Conservation (phyloP, 2,113 vertebrate genomes). For the Cynoglossus semilaevis region DNA sequence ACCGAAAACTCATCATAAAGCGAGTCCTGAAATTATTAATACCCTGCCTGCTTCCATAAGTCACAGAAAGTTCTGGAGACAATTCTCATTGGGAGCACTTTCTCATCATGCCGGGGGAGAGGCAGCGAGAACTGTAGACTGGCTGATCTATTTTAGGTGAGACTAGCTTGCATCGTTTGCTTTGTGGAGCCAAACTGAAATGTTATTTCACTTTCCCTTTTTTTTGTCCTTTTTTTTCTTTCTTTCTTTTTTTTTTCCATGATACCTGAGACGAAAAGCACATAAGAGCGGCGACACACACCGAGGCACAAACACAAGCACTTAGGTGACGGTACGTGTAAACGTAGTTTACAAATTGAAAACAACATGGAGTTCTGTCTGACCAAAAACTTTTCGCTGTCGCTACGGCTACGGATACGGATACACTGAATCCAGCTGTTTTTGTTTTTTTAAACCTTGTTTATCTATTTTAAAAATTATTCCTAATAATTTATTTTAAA, state of each 20-base stretch:
- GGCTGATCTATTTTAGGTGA: slow-evolving; percentile 62
- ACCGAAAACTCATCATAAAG: slow-evolving; percentile 52
- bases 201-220: slow-evolving; percentile 55
- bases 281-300: slow-evolving; percentile 7
- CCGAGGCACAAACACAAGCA: slow-evolving; percentile 16
- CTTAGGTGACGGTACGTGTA: slow-evolving; percentile 2
- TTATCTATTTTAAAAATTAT: no score
- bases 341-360: slow-evolving; percentile 27
- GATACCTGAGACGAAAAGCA: slow-evolving; percentile 30
- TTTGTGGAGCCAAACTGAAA: slow-evolving; percentile 41
- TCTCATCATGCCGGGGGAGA: slow-evolving; percentile 40
- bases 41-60: slow-evolving; percentile 42
- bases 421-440: no score
- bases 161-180: slow-evolving; percentile 42
- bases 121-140: slow-evolving; percentile 18
- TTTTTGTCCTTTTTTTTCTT: neutral
- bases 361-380: slow-evolving; percentile 8
- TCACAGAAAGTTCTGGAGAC: slow-evolving; percentile 56
- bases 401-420: no score
- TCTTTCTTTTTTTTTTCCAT: slow-evolving; percentile 21
- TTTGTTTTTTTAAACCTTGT: no score
- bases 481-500: no score
- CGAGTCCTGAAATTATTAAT: slow-evolving; percentile 49
- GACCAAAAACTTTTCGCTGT: neutral
- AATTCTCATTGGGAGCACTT: slow-evolving; percentile 46